A percentile compares a stretch with the other conserved stretches of the same genome.
These are phyloP conservation scores for Leptocoma aspasia DNA, from an alignment of 2,113 vertebrate species.

Conservation along the genomic window DNA sequence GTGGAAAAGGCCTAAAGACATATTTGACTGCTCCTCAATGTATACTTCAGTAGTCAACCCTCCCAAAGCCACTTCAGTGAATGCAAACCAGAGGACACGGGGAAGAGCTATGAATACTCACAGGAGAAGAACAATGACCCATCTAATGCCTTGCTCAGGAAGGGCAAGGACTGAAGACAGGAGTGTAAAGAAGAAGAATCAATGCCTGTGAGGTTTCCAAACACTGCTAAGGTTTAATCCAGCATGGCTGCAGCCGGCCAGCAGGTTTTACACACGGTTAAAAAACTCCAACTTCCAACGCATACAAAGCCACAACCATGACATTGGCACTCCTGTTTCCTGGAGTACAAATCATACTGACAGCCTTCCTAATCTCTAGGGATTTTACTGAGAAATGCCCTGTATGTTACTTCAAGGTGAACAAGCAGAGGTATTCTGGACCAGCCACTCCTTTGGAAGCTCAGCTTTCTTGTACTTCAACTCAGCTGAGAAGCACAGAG, in stretches of 20 bases:
- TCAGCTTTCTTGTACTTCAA: not conserved
- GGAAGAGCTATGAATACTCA: not conserved
- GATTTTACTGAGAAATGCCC: not conserved
- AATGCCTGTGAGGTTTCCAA: not conserved
- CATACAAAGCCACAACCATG: not conserved
- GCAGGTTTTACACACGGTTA: not conserved
- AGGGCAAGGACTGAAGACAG: not conserved
- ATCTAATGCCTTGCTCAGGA: not conserved
- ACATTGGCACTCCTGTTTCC: not conserved
- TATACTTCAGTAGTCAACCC: not conserved
- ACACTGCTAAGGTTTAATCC: not conserved
- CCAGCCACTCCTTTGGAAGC: not conserved
- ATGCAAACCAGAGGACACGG: not conserved
- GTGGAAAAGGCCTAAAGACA: not conserved
- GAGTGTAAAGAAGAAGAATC: not conserved
- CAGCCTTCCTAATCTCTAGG: not conserved
- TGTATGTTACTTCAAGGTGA: not conserved
- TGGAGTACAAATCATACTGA: not conserved
- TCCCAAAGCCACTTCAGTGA: not conserved
- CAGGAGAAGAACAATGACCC: not conserved
- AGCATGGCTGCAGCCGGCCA: not conserved
- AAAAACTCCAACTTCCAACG: not conserved
- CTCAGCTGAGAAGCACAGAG: not conserved
- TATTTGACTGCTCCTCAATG: not conserved
- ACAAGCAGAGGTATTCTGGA: not conserved